These are phyloP conservation scores for Xiphias gladius DNA, from an alignment of 2,113 vertebrate species.

Conservation along the genomic window DNA sequence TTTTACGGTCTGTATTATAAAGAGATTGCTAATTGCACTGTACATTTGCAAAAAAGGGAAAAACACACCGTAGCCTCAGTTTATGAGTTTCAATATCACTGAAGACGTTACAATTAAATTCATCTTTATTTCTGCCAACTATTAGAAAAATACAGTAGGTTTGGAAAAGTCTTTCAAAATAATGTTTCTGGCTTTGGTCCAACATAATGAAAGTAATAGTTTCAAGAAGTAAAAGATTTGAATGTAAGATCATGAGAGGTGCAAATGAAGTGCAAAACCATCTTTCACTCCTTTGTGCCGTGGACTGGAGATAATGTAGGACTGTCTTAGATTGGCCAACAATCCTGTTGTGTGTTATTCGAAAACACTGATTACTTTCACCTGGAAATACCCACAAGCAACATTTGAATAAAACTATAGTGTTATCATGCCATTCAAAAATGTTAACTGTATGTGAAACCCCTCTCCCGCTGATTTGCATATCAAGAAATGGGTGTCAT, in stretches of 20 bases:
- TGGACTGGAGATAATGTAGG: neutral
- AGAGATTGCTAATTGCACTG: neutral
- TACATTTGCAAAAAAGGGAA: neutral
- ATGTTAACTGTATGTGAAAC: slow-evolving; percentile 17
- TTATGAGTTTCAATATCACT: neutral
- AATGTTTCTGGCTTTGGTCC: neutral
- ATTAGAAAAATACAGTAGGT: neutral
- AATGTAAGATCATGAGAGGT: neutral
- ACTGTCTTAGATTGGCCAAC: neutral
- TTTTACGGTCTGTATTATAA: neutral
- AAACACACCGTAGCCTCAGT: neutral
- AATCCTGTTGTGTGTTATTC: neutral
- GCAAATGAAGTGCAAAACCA: neutral
- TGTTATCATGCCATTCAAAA: slow-evolving; percentile 24
- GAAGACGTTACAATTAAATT: neutral
- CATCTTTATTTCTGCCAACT: neutral
- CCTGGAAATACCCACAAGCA: neutral
- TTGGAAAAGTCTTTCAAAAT: neutral
- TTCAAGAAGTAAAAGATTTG: neutral
- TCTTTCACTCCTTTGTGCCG: neutral
- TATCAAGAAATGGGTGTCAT: slow-evolving; percentile 9
- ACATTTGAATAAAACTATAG: neutral
- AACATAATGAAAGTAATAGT: neutral
- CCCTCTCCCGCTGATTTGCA: slow-evolving; percentile 27
- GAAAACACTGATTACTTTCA: slow-evolving; percentile 1